Evolutionary conservation across 2,888 invertebrate genomes (phyloP).

Genomic region (Pammene aurita): DNA sequence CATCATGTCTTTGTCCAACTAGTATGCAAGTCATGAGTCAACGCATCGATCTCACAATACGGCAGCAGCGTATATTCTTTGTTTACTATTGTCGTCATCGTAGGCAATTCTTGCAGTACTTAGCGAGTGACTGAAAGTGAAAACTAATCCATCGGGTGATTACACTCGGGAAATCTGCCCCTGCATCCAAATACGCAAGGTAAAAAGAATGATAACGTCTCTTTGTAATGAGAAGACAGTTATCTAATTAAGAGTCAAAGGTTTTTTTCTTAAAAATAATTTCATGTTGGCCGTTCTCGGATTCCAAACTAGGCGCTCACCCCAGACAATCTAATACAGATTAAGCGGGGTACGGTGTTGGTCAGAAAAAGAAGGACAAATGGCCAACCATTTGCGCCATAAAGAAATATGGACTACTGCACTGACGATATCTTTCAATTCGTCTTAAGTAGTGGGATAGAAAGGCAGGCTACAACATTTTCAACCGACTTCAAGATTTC

Average conservation of each 20-base stretch:
- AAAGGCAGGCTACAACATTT: too few relatives aligned
- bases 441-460: too few relatives aligned
- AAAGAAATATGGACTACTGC: too few relatives aligned
- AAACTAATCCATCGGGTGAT: neutral
- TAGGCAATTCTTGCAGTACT: conserved; percentile 51
- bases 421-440: too few relatives aligned
- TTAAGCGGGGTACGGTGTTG: too few relatives aligned
- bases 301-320: too few relatives aligned
- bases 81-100: conserved; percentile 37
- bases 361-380: too few relatives aligned
- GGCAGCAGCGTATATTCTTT: conserved; percentile 5
- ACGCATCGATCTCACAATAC: conserved; percentile 14
- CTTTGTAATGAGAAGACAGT: neutral
- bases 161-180: too few relatives aligned
- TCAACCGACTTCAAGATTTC: too few relatives aligned
- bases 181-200: neutral
- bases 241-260: neutral
- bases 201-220: neutral
- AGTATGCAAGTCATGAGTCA: conserved; percentile 9
- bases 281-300: too few relatives aligned
- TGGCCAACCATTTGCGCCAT: too few relatives aligned
- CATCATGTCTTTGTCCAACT: neutral
- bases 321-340: too few relatives aligned
- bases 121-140: conserved; percentile 37
- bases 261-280: neutral